A percentile compares a stretch with the other conserved stretches of the same genome.
phyloP scores from a whole-genome alignment of 1,140 invertebrate species.

The Leguminivora glycinivorella region DNA sequence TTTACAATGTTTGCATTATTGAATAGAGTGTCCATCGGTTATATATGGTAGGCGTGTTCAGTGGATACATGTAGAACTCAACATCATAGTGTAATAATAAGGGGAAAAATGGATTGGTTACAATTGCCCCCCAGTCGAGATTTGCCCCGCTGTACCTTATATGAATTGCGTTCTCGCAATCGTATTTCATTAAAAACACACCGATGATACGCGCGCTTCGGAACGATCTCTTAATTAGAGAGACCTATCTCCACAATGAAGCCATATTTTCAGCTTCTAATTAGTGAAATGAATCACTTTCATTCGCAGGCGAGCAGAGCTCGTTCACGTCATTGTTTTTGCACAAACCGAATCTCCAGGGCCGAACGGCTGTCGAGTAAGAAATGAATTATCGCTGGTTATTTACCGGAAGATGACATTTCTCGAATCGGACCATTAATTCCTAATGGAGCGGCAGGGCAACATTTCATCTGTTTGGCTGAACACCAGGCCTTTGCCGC shows the following conservation, averaged over 20 bases:
- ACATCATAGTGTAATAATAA: no score
- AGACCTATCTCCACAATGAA: conserved; percentile 39
- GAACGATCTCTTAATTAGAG: conserved; percentile 18
- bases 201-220: neutral
- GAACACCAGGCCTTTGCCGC: conserved; percentile 64
- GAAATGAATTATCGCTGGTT: conserved; percentile 62
- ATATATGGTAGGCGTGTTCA: no score
- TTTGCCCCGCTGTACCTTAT: no score
- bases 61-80: no score
- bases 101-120: no score
- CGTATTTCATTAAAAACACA: neutral
- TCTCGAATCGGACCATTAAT: conserved; percentile 74
- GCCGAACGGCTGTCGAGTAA: conserved; percentile 47
- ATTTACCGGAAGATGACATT: conserved; percentile 74
- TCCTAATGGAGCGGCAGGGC: conserved; percentile 68
- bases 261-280: conserved; percentile 48
- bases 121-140: no score
- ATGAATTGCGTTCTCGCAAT: neutral
- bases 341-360: conserved; percentile 36
- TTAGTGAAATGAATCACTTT: conserved; percentile 54
- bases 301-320: conserved; percentile 42
- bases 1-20: no score
- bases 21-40: no score
- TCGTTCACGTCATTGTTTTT: conserved; percentile 44
- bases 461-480: conserved; percentile 75